Percentiles rank a stretch among this genome's conserved stretches.
These are phyloP conservation scores for Erebia epiphron DNA, from an alignment of 2,888 invertebrate genomes.

Conservation along the genomic window DNA sequence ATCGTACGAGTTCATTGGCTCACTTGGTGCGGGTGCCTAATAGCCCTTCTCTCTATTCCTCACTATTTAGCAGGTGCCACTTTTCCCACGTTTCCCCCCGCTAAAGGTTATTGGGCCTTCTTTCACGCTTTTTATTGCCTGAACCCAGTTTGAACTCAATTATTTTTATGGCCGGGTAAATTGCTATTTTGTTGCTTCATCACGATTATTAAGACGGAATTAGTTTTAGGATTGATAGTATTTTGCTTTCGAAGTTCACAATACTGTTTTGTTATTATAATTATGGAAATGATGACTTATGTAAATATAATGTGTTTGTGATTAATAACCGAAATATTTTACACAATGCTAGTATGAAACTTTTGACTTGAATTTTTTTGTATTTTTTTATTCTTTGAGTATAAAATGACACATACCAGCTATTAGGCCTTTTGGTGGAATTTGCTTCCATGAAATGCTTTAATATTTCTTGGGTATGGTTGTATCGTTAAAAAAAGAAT, in stretches of 20 bases:
- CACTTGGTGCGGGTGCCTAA: conserved; percentile 67
- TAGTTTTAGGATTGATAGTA: conserved; percentile 74
- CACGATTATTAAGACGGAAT: conserved; percentile 79
- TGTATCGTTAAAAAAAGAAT: too few relatives aligned
- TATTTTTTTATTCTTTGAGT: too few relatives aligned
- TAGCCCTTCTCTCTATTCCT: conserved; percentile 72
- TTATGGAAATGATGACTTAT: conserved; percentile 15
- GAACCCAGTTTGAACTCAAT: conserved; percentile 82
- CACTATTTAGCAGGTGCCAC: conserved; percentile 72
- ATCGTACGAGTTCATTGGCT: conserved; percentile 27
- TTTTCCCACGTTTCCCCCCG: conserved; percentile 72
- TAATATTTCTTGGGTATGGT: too few relatives aligned
- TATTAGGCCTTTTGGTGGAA: too few relatives aligned
- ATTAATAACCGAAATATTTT: not conserved
- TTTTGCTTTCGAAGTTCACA: conserved; percentile 51
- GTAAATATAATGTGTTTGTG: conserved; percentile 15
- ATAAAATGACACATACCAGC: too few relatives aligned
- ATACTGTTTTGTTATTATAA: conserved; percentile 19
- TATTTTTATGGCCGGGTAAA: conserved; percentile 81
- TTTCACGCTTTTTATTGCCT: conserved; percentile 82
- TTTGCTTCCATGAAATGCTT: too few relatives aligned
- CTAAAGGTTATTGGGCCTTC: conserved; percentile 80
- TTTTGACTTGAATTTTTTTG: not conserved
- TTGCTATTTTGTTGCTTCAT: conserved; percentile 82
- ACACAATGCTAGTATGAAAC: not conserved